A percentile compares a stretch with the other conserved stretches of the same genome.
phyloP scores from a whole-genome alignment of 1,140 invertebrate genomes.

The Homalodisca vitripennis region DNA sequence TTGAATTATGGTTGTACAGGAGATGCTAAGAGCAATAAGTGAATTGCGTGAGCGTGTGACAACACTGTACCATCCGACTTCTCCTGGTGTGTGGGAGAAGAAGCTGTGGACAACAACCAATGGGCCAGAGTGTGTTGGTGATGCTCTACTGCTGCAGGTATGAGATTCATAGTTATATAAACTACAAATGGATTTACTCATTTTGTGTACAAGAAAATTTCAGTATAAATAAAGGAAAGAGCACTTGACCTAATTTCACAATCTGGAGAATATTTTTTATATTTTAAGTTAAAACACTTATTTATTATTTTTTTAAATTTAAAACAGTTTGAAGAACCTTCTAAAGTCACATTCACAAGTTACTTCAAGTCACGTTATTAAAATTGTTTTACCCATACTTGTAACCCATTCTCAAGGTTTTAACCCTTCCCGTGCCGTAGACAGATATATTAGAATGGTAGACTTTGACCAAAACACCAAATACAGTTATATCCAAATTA shows the following conservation, averaged over 20 bases:
- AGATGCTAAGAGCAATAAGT: constrained; percentile 14
- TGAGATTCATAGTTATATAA: background rate
- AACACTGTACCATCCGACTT: background rate
- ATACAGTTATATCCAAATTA: no score
- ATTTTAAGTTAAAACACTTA: no score
- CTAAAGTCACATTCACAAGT: no score
- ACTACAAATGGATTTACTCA: background rate
- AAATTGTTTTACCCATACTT: no score
- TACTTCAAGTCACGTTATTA: no score
- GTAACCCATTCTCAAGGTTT: no score
- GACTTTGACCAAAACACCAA: no score
- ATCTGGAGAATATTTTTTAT: no score
- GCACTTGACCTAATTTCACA: background rate
- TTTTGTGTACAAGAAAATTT: background rate
- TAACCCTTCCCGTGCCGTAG: no score
- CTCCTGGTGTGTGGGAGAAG: background rate
- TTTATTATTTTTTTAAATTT: no score
- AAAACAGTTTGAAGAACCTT: no score
- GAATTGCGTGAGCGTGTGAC: background rate
- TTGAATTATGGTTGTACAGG: background rate
- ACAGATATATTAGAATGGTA: no score
- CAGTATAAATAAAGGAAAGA: background rate
- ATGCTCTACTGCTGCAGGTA: constrained; percentile 55
- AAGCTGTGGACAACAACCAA: constrained; percentile 59
- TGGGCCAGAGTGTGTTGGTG: constrained; percentile 53